Evolutionary conservation across 2,113 vertebrate genomes (phyloP), one percentile per base, ranked within the genome.

Genomic region (Chamaetylas fuelleborni): DNA sequence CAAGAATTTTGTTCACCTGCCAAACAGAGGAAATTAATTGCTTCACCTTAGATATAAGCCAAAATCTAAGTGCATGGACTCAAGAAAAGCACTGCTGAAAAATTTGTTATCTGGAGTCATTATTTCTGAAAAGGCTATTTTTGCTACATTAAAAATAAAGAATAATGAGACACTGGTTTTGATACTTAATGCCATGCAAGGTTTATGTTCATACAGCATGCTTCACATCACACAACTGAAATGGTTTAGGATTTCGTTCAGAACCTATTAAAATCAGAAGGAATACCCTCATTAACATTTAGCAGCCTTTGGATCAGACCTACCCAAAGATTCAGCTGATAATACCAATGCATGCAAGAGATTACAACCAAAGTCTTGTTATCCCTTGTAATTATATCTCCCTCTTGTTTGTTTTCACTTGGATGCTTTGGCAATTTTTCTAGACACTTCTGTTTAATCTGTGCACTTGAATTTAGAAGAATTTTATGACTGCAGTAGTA

Each of bases 1-100:
- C 64, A 95, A 78, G 88, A 92, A 38, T 97, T 97, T 93, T 95
- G 87, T 91, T 95, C 80, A 80, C 86, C 81, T 69, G 89, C 70
- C 93, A 89, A 95, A 95, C 62, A 69, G 89, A 79, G 38, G 45
- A 93, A 96, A 93, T 88, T 86, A 81, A 90, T 92, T 95, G 83
- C 70, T 95, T 94, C 72, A 71, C 76, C 60, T 87, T 86, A 70
- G 26, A 45, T 70, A 60, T 83, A 43, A 95, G 80, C 76, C 86
- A 93, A 88, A 91, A 81, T 69, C 23, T 94, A 81, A 91, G 31
- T 74, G 53, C 14, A 53, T 8, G 25, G 64, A 89, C 57, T 64
- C 54, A 71, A 88, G 60, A 89, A 96, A 92, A 58, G 47, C 20
- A 48, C 19, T 65, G 40, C 29, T 84, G 66, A 87, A 79, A 74